phyloP scores from a whole-genome alignment of 2,113 vertebrate species.

The Oryzias javanicus region DNA sequence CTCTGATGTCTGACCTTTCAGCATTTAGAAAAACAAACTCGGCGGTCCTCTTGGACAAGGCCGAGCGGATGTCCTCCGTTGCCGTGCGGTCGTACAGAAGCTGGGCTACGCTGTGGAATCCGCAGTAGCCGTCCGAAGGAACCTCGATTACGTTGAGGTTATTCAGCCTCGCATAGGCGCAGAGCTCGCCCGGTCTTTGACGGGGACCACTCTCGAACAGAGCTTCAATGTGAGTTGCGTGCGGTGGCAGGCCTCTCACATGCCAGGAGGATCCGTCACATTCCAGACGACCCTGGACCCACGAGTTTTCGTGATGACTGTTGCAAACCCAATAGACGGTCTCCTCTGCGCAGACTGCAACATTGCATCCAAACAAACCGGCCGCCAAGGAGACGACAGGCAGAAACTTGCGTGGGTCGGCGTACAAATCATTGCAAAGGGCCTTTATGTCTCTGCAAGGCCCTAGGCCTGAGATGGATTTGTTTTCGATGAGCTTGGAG shows the following conservation, averaged over 20 bases:
- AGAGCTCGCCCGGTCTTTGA: background rate
- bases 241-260: background rate
- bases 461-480: background rate
- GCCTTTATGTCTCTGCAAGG: background rate
- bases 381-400: background rate
- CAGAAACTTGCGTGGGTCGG: background rate
- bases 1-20: no score
- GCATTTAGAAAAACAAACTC: no score
- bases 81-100: background rate
- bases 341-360: background rate
- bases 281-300: no score
- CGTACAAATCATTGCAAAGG: background rate
- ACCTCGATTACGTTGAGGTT: background rate
- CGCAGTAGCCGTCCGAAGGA: background rate
- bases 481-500: background rate
- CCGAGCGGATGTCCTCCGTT: background rate
- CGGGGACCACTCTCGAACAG: no score
- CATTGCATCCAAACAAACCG: background rate
- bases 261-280: background rate
- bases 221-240: no score
- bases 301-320: no score
- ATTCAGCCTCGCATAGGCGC: background rate
- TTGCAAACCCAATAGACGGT: background rate
- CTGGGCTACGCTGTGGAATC: background rate
- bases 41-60: no score